Conservation (phyloP, 2,113 vertebrate genomes). For the Circaetus gallicus region DNA sequence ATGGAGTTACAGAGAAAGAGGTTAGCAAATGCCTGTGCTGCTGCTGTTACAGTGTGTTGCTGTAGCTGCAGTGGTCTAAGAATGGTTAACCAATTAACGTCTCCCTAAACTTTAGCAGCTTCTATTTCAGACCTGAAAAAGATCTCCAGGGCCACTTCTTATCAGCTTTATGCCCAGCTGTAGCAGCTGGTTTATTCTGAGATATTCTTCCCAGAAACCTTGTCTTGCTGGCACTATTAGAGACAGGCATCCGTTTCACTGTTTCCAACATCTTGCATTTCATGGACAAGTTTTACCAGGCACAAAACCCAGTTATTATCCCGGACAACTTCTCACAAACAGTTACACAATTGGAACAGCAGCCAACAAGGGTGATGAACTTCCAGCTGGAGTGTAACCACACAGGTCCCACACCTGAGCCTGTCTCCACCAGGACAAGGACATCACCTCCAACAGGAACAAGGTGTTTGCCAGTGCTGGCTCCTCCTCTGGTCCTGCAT, state of each 20-base stretch:
- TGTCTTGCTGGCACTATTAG: neutral
- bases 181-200: neutral
- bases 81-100: neutral
- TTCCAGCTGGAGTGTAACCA: neutral
- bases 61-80: neutral
- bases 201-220: neutral
- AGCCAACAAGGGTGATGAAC: neutral
- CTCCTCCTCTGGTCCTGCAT: neutral
- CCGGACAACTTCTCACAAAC: neutral
- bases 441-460: neutral
- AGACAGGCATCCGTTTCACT: neutral
- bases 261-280: neutral
- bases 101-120: neutral
- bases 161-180: neutral
- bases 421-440: neutral
- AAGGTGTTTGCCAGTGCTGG: neutral
- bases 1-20: neutral
- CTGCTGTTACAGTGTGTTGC: neutral
- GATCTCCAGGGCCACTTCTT: neutral
- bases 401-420: neutral
- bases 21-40: neutral
- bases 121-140: neutral
- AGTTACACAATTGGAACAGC: neutral
- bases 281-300: neutral
- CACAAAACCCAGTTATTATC: neutral